Evolutionary conservation across 2,797 vertebrate genomes (phyloP), one percentile per base, ranked within the genome.

Genomic region (Sebastes umbrosus): DNA sequence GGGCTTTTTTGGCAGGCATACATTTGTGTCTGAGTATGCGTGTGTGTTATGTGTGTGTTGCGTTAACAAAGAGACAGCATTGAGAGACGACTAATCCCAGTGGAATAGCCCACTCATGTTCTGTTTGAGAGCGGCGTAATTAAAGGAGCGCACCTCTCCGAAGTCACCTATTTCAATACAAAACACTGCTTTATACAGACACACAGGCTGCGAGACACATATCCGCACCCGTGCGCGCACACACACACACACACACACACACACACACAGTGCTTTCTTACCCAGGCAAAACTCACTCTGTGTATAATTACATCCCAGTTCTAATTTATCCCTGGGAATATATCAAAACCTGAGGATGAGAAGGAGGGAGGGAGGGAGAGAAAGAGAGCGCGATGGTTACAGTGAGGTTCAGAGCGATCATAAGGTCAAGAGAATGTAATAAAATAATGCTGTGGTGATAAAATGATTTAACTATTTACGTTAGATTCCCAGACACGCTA

Each of bases 61-160:
- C 54, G 74, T 94, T 94, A 94, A 95, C 91, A 92, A 85, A 93
- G 87, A 90, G 81, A 85, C 87, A 63, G 87, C 92, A 93, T 76
- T 93, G 91, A 93, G 92, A 94, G 92, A 94, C 63, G 79, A 91
- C 89, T 94, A 95, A 95, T 96, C 96, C 93, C 95, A 76, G 86
- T 71, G 95, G 93, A 94, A 92, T 95, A 91, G 84, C 91, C 86
- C 79, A 87, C 95, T 96, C 94, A 94, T 96, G 95, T 95, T 94
- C 94, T 96, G 93, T 95, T 96, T 95, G 95, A 96, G 96, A 96
- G 95, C 90, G 81, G 93, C 84, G 90, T 95, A 96, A 96, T 96
- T 96, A 96, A 95, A 93, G 90, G 87, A 92, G 84, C 78, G 77
- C 84, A 91, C 91, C 88, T 95, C 95, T 95, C 93, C 95, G 92